Evolutionary conservation across 1,140 invertebrate species (phyloP), one percentile per base, ranked within the genome.

Genomic region (Drosophila trapezifrons): DNA sequence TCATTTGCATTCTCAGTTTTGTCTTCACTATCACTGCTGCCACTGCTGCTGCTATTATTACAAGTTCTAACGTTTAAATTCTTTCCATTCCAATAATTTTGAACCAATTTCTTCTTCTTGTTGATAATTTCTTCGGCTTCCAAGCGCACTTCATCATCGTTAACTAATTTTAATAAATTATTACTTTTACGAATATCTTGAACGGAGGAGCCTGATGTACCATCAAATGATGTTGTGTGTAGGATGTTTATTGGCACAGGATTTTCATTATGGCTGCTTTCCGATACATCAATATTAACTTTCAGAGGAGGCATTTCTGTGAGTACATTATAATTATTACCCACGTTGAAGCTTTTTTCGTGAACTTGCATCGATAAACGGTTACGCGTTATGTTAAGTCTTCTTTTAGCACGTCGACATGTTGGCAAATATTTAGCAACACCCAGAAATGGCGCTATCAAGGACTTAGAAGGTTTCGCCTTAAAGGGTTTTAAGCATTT

Each of bases 391-490:
- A 27, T 22, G 18, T 27, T 38, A 18, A 32, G 6, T 40, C 40
- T 43, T 12, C 37, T 35, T n/a, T 45, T 72, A 22, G 57, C 65
- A n/a, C 63, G 59, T 17, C 67, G 77, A 55, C 85, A 90, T 0
- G 85, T 84, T 60, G 74, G 74, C 22, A 90, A 74, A 25, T 82
- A 90, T 35, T 85, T 90, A 9, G 85, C 86, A 12, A 90, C 76
- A 7, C 86, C 86, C 10, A 90, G 27, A 80, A 90, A 90, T 3
- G 86, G 70, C 15, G 67, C 32, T 20, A 81, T 27, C 6, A 32
- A 17, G 8, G 56, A 62, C 35, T 77, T 80, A n/a, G 47, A 52
- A 3, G 32, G 22, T 70, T 71, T 81, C 8, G 45, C 40, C 22
- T 69, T 73, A n/a, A 38, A 54, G 15, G 55, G 74, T 38, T 54